Conservation (phyloP, 2,113 vertebrate genomes). For the Psophia crepitans region DNA sequence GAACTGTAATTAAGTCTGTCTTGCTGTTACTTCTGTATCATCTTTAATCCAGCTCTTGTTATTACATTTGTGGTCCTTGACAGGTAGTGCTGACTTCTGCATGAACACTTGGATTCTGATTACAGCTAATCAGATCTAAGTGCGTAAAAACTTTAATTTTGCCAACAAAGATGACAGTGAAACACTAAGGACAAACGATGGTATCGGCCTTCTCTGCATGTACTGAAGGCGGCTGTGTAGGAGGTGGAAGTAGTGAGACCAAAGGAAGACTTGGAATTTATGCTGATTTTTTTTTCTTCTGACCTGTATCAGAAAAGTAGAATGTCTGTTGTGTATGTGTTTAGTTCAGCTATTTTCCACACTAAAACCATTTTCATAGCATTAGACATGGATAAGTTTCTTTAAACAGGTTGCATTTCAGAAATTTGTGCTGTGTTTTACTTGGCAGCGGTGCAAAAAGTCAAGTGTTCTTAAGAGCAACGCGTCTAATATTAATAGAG, state of each 20-base stretch:
- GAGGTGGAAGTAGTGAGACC: neutral
- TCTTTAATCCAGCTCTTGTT: neutral
- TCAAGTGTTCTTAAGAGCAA: neutral
- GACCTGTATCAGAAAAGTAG: neutral
- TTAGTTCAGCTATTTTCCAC: neutral
- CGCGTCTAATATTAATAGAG: neutral
- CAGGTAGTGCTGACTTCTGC: neutral
- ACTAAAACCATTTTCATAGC: neutral
- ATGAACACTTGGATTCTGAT: neutral
- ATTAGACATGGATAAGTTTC: neutral
- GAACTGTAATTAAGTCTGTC: neutral
- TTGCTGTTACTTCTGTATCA: neutral
- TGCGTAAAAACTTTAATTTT: neutral
- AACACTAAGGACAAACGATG: fast-evolving
- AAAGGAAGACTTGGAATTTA: neutral
- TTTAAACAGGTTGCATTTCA: neutral
- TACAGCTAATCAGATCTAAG: neutral
- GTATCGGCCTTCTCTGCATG: neutral
- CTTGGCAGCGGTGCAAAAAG: neutral
- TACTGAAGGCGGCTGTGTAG: neutral
- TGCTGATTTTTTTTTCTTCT: neutral
- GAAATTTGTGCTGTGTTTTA: neutral
- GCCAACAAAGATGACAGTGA: neutral
- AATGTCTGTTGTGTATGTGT: neutral
- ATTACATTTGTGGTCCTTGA: neutral